A percentile compares a stretch with the other conserved stretches of the same genome.
Conservation (phyloP, 2,888 invertebrate genomes). For the Lycocerus yunnanus region DNA sequence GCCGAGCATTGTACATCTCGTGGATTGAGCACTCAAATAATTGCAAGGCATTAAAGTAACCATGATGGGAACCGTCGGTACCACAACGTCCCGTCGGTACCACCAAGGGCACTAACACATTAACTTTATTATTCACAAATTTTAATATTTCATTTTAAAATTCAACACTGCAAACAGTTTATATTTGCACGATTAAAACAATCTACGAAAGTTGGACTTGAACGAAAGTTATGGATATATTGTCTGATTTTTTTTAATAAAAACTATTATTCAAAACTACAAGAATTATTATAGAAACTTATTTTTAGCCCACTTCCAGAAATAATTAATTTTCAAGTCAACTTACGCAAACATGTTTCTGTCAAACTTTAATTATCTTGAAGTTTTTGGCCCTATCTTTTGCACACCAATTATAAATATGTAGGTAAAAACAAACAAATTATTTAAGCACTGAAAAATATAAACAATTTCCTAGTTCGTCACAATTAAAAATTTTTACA, state of each 20-base stretch:
- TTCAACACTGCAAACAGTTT: not conserved
- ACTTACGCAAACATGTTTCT: slow-evolving; percentile 29
- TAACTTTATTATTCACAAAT: not conserved
- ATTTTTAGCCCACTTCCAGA: slow-evolving; percentile 26
- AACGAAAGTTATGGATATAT: not conserved
- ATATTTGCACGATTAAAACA: not conserved
- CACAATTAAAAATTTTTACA: not conserved
- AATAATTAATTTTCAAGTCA: slow-evolving; percentile 26
- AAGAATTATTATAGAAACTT: slow-evolving; percentile 7
- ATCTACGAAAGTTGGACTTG: not conserved
- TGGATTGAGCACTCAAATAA: slow-evolving; percentile 64
- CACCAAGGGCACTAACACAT: slow-evolving; percentile 14
- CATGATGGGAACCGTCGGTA: slow-evolving; percentile 54
- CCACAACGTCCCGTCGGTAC: slow-evolving; percentile 10
- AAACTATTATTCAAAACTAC: slow-evolving; percentile 1
- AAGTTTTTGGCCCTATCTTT: slow-evolving; percentile 6
- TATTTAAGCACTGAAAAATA: slow-evolving; percentile 8
- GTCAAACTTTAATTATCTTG: slow-evolving; percentile 26
- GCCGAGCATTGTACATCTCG: slow-evolving; percentile 56
- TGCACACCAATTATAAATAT: slow-evolving; percentile 24
- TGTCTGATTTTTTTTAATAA: not conserved
- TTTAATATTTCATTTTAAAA: not conserved
- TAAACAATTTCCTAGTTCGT: not conserved
- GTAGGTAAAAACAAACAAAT: slow-evolving; percentile 16
- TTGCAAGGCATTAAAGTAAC: slow-evolving; percentile 72